Percentiles rank a stretch among this genome's conserved stretches.
phyloP scores from a whole-genome alignment of 2,113 vertebrate genomes.

The Chloropsis hardwickii region DNA sequence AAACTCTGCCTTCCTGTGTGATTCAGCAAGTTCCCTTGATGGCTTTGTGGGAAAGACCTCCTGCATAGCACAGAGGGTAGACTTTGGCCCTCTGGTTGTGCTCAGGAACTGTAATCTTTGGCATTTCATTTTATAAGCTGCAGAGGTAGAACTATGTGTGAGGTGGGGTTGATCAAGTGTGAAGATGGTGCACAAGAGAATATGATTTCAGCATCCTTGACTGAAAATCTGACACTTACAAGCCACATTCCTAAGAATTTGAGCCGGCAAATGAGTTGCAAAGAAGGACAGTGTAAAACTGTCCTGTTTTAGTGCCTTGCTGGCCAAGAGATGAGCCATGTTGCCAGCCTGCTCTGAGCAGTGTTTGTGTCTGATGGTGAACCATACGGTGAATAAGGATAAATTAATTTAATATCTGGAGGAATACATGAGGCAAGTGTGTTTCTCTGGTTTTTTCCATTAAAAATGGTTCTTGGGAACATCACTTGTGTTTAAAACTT shows the following conservation, averaged over 20 bases:
- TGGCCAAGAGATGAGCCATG: neutral
- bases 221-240: neutral
- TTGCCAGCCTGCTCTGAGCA: neutral
- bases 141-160: conserved; percentile 37
- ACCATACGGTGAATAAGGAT: accelerated
- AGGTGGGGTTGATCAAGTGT: neutral
- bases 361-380: neutral
- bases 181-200: neutral
- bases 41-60: neutral
- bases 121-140: conserved; percentile 49
- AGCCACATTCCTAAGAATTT: conserved; percentile 42
- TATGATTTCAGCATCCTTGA: neutral
- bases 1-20: neutral
- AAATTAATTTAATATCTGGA: neutral
- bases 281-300: neutral
- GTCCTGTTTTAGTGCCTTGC: neutral
- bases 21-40: neutral
- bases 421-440: neutral
- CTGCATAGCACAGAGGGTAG: neutral
- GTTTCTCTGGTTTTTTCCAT: neutral
- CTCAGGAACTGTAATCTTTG: neutral
- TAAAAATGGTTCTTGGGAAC: conserved; percentile 17
- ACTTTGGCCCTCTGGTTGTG: neutral
- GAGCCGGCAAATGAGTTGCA: neutral
- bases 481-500: conserved; percentile 14